Evolutionary conservation across 35 echinoderm and acorn worm genomes (phyloP).

Genomic region (Hemicentrotus pulcherrimus): DNA sequence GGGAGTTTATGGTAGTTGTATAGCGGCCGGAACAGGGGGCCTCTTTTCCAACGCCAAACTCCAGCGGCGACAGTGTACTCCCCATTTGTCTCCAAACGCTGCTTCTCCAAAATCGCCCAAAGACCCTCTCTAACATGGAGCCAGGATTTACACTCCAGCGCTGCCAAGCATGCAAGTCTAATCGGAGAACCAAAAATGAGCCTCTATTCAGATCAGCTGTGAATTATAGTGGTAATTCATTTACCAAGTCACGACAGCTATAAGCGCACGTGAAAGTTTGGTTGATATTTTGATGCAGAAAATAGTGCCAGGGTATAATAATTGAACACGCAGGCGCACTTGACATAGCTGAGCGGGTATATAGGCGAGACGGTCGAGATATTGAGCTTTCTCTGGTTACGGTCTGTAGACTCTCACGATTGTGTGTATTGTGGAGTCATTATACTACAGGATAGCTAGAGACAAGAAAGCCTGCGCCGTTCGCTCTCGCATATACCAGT

Average conservation of each 20-base stretch:
- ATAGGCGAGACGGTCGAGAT: not conserved
- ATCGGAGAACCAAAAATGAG: not conserved
- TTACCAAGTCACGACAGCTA: not conserved
- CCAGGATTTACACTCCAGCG: not conserved
- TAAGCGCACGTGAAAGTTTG: not conserved
- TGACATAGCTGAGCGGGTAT: not conserved
- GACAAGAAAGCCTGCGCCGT: not conserved
- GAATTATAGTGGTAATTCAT: not conserved
- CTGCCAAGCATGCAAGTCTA: not conserved
- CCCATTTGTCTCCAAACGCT: too few species aligned
- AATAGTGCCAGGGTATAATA: not conserved
- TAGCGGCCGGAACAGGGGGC: too few species aligned
- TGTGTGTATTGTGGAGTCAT: not conserved
- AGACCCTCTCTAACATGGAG: not conserved
- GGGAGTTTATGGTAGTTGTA: too few species aligned
- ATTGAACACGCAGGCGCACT: constrained; percentile 44
- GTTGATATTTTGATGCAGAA: constrained; percentile 12
- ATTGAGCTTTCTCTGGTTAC: not conserved
- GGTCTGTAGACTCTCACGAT: not conserved
- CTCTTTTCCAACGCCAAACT: too few species aligned
- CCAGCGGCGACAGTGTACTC: too few species aligned
- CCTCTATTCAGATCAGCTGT: not conserved
- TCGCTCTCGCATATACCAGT: not conserved
- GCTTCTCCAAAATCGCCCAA: too few species aligned
- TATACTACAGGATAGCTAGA: not conserved